These are phyloP conservation scores for Chelidonichthys spinosus DNA, from an alignment of 2,797 vertebrate species.

Conservation along the genomic window DNA sequence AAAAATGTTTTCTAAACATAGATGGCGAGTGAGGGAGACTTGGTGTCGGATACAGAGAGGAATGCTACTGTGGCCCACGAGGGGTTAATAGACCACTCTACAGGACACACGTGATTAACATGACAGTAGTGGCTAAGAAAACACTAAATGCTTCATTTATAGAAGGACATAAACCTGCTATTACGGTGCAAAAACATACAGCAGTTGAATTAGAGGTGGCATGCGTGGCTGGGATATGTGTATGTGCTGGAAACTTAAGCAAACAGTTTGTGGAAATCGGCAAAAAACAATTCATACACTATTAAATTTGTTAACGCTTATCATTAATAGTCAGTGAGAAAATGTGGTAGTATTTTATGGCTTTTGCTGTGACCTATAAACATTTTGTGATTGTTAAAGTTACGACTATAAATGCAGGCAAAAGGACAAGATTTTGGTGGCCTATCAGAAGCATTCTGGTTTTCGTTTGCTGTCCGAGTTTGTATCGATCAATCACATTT, in stretches of 20 bases:
- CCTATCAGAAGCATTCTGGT: neutral
- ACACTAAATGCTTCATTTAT: neutral
- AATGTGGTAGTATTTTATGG: neutral
- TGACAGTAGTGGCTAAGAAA: neutral
- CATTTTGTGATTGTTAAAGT: neutral
- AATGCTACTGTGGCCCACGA: neutral
- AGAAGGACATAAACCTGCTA: too few relatives aligned
- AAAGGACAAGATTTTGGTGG: neutral
- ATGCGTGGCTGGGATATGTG: rapidly evolving
- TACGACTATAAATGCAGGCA: neutral
- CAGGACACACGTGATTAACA: neutral
- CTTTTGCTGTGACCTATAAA: neutral
- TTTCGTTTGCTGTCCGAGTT: neutral
- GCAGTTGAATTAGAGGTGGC: neutral
- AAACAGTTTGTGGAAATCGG: neutral
- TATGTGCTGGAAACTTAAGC: neutral
- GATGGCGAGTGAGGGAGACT: constrained; percentile 1
- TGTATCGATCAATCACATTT: neutral
- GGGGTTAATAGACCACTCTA: neutral
- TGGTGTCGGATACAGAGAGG: constrained; percentile 5
- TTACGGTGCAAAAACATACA: too few relatives aligned
- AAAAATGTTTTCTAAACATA: constrained; percentile 33
- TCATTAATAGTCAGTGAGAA: neutral
- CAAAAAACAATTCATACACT: neutral
- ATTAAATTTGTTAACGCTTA: neutral